phyloP scores from a whole-genome alignment of 2,113 vertebrate genomes.

The Aphelocoma coerulescens region DNA sequence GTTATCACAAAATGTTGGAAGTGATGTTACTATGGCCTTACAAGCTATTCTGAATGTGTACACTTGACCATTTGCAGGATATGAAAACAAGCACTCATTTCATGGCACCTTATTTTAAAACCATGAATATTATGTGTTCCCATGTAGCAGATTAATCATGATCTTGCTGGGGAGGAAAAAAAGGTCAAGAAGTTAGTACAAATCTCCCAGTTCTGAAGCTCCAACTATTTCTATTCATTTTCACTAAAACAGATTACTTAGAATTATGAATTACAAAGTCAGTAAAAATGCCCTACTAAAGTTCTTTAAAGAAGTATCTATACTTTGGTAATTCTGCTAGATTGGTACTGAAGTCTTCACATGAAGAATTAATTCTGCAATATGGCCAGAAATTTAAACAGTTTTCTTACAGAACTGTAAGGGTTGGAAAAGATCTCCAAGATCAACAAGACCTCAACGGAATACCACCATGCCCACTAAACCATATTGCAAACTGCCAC shows the following conservation, averaged over 20 bases:
- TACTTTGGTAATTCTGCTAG: background rate
- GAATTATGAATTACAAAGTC: background rate
- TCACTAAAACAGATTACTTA: background rate
- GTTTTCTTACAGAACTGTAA: background rate
- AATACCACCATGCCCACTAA: background rate
- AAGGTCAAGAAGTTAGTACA: background rate
- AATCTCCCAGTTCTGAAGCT: background rate
- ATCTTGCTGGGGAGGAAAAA: background rate
- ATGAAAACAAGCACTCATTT: background rate
- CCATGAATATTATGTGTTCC: background rate
- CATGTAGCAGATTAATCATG: background rate
- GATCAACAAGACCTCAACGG: background rate
- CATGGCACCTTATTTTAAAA: background rate
- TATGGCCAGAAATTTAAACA: background rate
- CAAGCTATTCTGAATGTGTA: background rate
- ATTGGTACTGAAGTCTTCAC: background rate
- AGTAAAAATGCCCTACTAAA: background rate
- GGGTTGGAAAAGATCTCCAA: background rate
- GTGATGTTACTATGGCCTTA: background rate
- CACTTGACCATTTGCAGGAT: background rate
- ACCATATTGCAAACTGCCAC: accelerated
- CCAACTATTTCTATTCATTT: background rate
- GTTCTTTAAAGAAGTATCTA: background rate
- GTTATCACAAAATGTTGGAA: background rate
- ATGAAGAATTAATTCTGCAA: background rate